Conservation (phyloP, 2,113 vertebrate species). For the Thryonomys swinderianus region DNA sequence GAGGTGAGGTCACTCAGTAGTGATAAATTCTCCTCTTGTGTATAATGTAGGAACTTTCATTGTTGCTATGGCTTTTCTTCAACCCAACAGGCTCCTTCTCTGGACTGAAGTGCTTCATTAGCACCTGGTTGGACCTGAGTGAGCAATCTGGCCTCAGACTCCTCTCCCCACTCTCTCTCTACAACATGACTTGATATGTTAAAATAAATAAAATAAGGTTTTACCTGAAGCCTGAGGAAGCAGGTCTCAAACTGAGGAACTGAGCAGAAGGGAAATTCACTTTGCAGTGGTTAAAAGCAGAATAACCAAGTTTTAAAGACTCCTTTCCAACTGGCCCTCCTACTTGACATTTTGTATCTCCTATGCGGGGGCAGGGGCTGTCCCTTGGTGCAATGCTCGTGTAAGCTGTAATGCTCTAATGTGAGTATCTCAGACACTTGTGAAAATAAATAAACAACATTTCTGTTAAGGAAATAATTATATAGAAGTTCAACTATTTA, state of each 20-base stretch:
- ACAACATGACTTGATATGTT: neutral
- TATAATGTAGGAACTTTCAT: constrained; percentile 2
- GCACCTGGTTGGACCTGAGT: neutral
- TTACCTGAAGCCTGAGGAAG: neutral
- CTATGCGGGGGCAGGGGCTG: neutral
- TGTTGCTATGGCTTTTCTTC: neutral
- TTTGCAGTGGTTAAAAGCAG: neutral
- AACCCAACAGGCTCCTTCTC: neutral
- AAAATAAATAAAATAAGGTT: neutral
- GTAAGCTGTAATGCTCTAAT: neutral
- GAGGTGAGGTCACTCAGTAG: neutral
- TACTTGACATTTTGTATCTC: neutral
- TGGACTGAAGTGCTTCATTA: neutral
- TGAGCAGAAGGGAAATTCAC: neutral
- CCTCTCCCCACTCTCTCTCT: neutral
- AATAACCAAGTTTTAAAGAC: neutral
- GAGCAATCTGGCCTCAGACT: neutral
- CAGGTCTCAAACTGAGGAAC: neutral
- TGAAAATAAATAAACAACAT: constrained; percentile 32
- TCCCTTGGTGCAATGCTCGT: neutral
- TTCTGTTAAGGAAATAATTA: constrained; percentile 56
- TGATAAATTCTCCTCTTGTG: neutral
- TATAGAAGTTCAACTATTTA: constrained; percentile 61
- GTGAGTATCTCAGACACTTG: constrained; percentile 49
- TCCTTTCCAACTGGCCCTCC: neutral